Evolutionary conservation across 2,797 vertebrate genomes (phyloP).

Genomic region (Artibeus lituratus): DNA sequence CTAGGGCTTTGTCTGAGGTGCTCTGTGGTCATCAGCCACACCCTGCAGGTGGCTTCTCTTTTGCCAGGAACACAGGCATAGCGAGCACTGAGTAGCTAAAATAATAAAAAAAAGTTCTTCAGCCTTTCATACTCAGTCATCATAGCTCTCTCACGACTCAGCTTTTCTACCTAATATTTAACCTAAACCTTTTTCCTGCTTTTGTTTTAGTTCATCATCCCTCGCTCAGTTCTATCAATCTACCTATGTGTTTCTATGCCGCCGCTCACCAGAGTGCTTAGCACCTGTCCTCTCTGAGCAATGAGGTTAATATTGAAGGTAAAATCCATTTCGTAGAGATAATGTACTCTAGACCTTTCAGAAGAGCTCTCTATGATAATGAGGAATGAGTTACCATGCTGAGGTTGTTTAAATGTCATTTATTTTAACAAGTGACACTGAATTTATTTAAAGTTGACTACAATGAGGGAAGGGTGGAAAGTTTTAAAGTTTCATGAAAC

Average conservation of each 20-base stretch:
- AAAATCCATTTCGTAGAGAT: constrained; percentile 76
- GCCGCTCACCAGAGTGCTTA: constrained; percentile 66
- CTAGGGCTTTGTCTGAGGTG: neutral
- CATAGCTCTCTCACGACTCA: neutral
- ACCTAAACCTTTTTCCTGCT: constrained; percentile 56
- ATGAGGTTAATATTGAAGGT: constrained; percentile 78
- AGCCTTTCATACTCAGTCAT: constrained; percentile 37
- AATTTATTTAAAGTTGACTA: constrained; percentile 77
- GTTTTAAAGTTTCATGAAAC: constrained; percentile 76
- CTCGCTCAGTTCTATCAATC: constrained; percentile 62
- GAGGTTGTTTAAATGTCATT: constrained; percentile 78
- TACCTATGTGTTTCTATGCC: constrained; percentile 56
- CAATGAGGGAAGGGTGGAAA: constrained; percentile 73
- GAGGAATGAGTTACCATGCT: constrained; percentile 74
- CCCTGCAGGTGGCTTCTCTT: neutral
- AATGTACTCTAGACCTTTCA: constrained; percentile 77
- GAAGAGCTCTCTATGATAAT: constrained; percentile 75
- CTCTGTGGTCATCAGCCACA: neutral
- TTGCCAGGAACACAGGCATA: neutral
- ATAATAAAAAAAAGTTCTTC: constrained; percentile 24
- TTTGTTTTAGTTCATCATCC: constrained; percentile 70
- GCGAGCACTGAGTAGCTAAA: neutral
- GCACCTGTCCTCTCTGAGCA: constrained; percentile 73
- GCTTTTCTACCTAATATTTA: constrained; percentile 66
- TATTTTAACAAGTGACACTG: constrained; percentile 77